Percentiles rank a stretch among this genome's conserved stretches.
Evolutionary conservation across 2,888 invertebrate genomes (phyloP).

Genomic region (Mallateleia sp.): DNA sequence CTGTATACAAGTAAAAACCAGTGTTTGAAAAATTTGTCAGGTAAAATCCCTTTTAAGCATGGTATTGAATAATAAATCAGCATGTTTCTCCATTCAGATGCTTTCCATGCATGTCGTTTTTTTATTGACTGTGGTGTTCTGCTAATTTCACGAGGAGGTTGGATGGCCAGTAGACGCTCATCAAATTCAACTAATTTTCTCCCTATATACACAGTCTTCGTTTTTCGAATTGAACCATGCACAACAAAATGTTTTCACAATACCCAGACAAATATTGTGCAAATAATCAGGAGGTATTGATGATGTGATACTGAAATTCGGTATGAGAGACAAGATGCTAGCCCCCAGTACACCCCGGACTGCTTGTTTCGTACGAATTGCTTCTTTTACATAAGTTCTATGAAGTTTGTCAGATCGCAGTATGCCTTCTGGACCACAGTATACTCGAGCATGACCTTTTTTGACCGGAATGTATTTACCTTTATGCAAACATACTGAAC

Average conservation of each 20-base stretch:
- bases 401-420: conserved; percentile 12
- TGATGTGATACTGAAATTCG: conserved; percentile 6
- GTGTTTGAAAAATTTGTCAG: conserved; percentile 47
- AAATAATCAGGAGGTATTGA: conserved; percentile 36
- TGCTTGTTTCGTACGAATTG: not conserved
- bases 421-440: not conserved
- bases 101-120: conserved; percentile 45
- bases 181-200: conserved; percentile 31
- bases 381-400: not conserved
- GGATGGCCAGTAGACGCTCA: conserved; percentile 20
- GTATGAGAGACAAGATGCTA: conserved; percentile 28
- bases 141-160: conserved; percentile 44
- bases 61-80: conserved; percentile 66
- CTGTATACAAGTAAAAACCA: conserved; percentile 49
- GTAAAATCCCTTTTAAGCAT: conserved; percentile 48
- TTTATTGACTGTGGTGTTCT: conserved; percentile 41
- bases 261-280: conserved; percentile 45
- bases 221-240: conserved; percentile 49
- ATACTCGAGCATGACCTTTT: conserved; percentile 38
- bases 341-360: conserved; percentile 17
- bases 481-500: conserved; percentile 31
- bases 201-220: conserved; percentile 40
- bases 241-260: conserved; percentile 44
- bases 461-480: conserved; percentile 18
- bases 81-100: conserved; percentile 51